Evolutionary conservation across 2,797 vertebrate species (phyloP).

Genomic region (Acanthiza pusilla): DNA sequence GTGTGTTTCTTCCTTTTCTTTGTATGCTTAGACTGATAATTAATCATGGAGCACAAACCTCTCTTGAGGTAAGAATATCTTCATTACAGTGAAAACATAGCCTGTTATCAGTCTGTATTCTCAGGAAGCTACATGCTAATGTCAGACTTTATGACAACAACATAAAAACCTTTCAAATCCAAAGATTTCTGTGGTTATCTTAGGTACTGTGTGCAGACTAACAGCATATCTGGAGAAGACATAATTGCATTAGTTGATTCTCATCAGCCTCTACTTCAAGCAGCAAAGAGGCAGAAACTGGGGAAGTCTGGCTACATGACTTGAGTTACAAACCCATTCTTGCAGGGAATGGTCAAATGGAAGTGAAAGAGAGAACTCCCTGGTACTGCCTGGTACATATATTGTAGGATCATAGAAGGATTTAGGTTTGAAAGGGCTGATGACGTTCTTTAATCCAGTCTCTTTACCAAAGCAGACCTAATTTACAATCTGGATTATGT

Average conservation of each 20-base stretch:
- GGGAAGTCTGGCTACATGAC: neutral
- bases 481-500: neutral
- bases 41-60: neutral
- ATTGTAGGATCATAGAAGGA: neutral
- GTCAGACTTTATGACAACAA: neutral
- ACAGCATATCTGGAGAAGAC: neutral
- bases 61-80: neutral
- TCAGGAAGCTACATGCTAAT: neutral
- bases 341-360: neutral
- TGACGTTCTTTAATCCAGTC: neutral
- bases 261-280: neutral
- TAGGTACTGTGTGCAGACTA: neutral
- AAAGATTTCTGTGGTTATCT: neutral
- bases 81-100: neutral
- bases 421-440: neutral
- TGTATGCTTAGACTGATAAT: neutral
- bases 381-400: neutral
- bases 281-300: neutral
- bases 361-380: neutral
- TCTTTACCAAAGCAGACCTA: neutral
- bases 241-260: neutral
- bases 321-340: neutral
- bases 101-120: neutral
- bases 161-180: neutral
- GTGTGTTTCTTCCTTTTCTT: neutral